Percentiles rank a stretch among this genome's conserved stretches.
These are phyloP conservation scores for Plutomurus gul DNA, from an alignment of 1,140 invertebrate species.

Conservation along the genomic window DNA sequence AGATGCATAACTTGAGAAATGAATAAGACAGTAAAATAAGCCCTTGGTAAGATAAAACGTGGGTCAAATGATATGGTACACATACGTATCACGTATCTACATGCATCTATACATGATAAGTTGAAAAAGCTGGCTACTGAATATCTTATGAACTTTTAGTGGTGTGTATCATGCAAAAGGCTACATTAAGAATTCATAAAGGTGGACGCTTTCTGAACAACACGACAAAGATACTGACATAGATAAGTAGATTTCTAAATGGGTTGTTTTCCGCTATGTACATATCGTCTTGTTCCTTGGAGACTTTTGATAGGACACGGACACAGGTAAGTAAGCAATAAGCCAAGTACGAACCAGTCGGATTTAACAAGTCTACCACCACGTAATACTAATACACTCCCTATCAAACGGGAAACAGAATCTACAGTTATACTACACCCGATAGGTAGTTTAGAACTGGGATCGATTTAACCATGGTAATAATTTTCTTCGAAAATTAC, in stretches of 20 bases:
- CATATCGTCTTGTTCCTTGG: background rate
- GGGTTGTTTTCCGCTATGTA: background rate
- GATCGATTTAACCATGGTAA: no score
- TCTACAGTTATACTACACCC: background rate
- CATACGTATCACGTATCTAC: no score
- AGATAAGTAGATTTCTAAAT: background rate
- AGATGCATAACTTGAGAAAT: no score
- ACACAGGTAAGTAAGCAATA: background rate
- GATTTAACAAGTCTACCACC: background rate
- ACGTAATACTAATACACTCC: background rate
- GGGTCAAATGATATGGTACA: no score
- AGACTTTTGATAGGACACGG: background rate
- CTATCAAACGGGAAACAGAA: background rate
- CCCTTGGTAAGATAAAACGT: no score
- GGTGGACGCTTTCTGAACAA: background rate
- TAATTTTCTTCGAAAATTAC: no score
- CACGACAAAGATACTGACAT: background rate
- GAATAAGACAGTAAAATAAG: no score
- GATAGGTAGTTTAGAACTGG: no score
- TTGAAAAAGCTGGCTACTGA: background rate
- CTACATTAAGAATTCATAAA: conserved; percentile 12
- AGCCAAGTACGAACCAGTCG: background rate
- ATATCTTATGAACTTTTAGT: conserved; percentile 5
- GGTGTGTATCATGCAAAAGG: conserved; percentile 17
- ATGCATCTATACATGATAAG: no score